Base-by-base conservation (phyloP, 1,140 invertebrate species). In the Cyclina sinensis region DNA sequence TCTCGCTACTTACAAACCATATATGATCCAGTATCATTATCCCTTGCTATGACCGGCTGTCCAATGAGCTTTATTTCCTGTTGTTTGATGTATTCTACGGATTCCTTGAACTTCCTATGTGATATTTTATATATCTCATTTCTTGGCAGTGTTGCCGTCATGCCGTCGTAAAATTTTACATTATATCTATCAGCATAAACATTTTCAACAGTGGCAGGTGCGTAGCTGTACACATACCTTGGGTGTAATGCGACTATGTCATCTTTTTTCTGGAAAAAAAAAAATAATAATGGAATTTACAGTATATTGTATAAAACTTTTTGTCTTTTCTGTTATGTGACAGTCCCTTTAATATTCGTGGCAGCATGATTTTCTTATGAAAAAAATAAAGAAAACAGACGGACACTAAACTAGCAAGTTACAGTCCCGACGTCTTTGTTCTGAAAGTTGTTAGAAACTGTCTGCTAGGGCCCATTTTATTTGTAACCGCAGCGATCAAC, bases 161-260 rank as follows among this genome's bases (percentile, higher is more conserved):
- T 24, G 18, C 48, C 39, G n/a, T 74, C 70, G n/a, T 46, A 74
- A 24, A 74, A 74, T 16, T 39, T 5, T 24, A 74, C 39, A 5
- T 12, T 11, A 9, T 43, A 39, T 48, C 39, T 35, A 43, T 43
- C 14, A 7, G 3, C 12, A 14, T 74, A 74, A 2, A 46, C 70
- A 27, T 74, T 43, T 5, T 11, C 16, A 48, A 46, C 39, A 2
- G 24, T 74, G 21, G 37, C 70, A 43, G 70, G 70, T 27, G 70
- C 70, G 39, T 74, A 74, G 24, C 70, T 74, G n/a, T 74, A 48
- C n/a, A 48, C 39, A 48, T 74, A 74, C 18, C 37, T 48, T 24
- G 70, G 70, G 24, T 74, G 70, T n/a, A 74, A 12, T 24, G 37
- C 70, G 0, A 74, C 14, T 2, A 74, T 39, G 3, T 74, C 21